Base-by-base conservation (phyloP, 2,888 invertebrate species). In the Drosophila neoperkinsi region DNA sequence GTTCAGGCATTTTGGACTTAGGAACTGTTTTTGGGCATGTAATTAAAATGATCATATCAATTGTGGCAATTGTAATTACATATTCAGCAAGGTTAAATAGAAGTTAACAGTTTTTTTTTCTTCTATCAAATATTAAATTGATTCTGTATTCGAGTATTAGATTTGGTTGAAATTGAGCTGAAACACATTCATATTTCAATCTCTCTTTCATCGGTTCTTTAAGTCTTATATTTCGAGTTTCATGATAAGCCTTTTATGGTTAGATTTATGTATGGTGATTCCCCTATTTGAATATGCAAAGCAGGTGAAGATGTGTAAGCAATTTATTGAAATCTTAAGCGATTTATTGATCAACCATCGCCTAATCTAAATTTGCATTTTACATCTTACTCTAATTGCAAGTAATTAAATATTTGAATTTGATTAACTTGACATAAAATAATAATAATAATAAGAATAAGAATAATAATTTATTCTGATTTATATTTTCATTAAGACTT, bases 1-100 rank as follows among this genome's bases (percentile, higher is more conserved):
- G 33, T 21, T n/a, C 18, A 31, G 25, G 7, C 16, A 6, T 13
- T 13, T 38, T 34, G n/a, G 5, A 38, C 33, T 49, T 61, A 33
- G 50, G 5, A 46, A 53, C 16, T 31, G 36, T 50, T 18, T 6
- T 25, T 13, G n/a, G 18, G 38, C 16, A 36, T 51, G 31, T 49
- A 58, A 79, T 74, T 71, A 69, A 46, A 60, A 25, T 52, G 59
- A 52, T 57, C 57, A 51, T 28, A 52, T 25, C 62, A 71, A 56
- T 66, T 62, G 43, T n/a, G 10, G 43, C 57, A 58, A 68, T 68
- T 72, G 59, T 51, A 51, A 49, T 51, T 68, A 53, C 33, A 64
- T 43, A n/a, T 38, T 7, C 16, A 28, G 25, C 51, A 78, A 73
- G 79, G 74, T 63, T 13, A 30, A 51, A 28, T 51, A 10, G 51